Evolutionary conservation across 2,888 invertebrate genomes (phyloP).

Genomic region (Lasioglossum pauxillum): DNA sequence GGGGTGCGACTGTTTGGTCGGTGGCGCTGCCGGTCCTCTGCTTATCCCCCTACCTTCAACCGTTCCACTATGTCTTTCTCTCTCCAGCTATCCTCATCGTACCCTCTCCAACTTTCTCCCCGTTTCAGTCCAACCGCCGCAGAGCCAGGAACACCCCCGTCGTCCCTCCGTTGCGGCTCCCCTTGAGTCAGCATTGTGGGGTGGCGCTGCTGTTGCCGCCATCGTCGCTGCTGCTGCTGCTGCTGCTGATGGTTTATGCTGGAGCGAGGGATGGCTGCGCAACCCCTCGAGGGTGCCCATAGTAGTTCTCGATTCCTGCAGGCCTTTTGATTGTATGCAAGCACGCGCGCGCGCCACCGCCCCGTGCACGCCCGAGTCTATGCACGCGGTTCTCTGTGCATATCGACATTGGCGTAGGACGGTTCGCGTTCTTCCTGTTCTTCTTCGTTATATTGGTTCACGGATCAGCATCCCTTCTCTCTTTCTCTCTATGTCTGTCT

Average conservation of each 20-base stretch:
- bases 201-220: constrained; percentile 65
- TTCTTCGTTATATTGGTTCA: background rate
- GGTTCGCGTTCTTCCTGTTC: background rate
- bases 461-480: background rate
- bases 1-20: constrained; percentile 77
- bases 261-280: constrained; percentile 67
- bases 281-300: constrained; percentile 73
- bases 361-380: constrained; percentile 9
- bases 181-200: constrained; percentile 67
- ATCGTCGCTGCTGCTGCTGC: constrained; percentile 55
- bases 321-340: constrained; percentile 51
- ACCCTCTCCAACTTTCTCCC: constrained; percentile 9
- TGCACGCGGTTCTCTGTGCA: constrained; percentile 16
- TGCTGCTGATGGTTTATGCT: constrained; percentile 60
- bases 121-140: constrained; percentile 39
- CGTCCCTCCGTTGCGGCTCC: constrained; percentile 76
- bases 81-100: constrained; percentile 4
- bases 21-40: constrained; percentile 67
- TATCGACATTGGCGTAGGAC: constrained; percentile 58
- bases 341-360: constrained; percentile 31
- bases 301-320: constrained; percentile 72
- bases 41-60: constrained; percentile 53
- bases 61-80: background rate
- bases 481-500: background rate
- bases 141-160: constrained; percentile 57